Evolutionary conservation across 2,888 invertebrate genomes (phyloP), one percentile per base, ranked within the genome.

Genomic region (Sarcophaga variegata): DNA sequence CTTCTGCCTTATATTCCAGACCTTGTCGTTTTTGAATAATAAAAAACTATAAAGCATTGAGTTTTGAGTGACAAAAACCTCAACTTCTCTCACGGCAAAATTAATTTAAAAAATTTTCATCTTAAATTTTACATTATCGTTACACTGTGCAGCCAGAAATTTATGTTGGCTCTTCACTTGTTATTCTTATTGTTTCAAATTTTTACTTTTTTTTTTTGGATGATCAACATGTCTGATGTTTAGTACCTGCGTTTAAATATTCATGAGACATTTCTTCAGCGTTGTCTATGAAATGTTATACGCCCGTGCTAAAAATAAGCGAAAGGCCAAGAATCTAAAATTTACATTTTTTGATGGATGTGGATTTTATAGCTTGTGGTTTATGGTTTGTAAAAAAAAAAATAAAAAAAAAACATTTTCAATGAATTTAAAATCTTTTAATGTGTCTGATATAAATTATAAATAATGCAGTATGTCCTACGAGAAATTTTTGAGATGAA

Each of bases 161-260:
- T 37, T 37, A 37, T 37, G 8, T 37, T 37, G 10, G 37, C 10
- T 37, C 8, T 10, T 37, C 8, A 2, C 10, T 37, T 37, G 37
- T 37, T 37, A 37, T 37, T 37, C 8, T 37, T 37, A 37, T 37
- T 37, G 37, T 37, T 37, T 37, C 8, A 37, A 37, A 37, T 37
- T 37, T 37, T 10, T 37, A 37, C 10, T 37, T 37, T 37, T 37
- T 10, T n/a, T n/a, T 37, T 70, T 37, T 17, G 59, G 22, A 6
- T 71, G 25, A 20, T 64, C 74, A 77, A 70, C 69, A 80, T 83
- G 74, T 78, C 80, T 83, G 80, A 59, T 77, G 72, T 83, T 77
- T 83, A 86, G 76, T 80, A 70, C 82, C 86, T 80, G 66, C 47
- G 63, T 81, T 86, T 86, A 86, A 86, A 83, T 86, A 86, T 86